Evolutionary conservation across 35 echinoderm and acorn worm species (phyloP).

Genomic region (Antedon bifida): DNA sequence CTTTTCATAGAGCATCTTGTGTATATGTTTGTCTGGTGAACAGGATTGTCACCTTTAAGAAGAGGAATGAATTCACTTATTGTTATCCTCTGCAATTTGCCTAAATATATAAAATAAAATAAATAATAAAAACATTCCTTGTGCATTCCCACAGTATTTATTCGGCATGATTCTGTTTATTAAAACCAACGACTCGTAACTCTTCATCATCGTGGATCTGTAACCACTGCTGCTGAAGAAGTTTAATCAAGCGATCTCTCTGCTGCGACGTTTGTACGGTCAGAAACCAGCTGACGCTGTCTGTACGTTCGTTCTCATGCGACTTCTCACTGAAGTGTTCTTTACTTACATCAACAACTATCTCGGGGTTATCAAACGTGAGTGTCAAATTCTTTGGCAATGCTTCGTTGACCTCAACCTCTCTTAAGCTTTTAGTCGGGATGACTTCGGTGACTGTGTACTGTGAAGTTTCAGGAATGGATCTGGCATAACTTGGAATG

Average conservation of each 20-base stretch:
- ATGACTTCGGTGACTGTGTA: slow-evolving; percentile 43
- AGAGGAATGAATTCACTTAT: too few species aligned
- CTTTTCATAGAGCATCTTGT: too few species aligned
- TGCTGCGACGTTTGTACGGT: slow-evolving; percentile 68
- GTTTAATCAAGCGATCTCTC: slow-evolving; percentile 72
- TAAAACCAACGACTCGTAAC: not conserved
- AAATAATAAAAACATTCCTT: too few species aligned
- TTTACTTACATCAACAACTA: slow-evolving; percentile 75
- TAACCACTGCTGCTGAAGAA: slow-evolving; percentile 65
- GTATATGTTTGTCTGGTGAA: too few species aligned
- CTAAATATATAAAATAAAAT: too few species aligned
- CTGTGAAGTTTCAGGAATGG: slow-evolving; percentile 61
- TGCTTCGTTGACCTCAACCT: slow-evolving; percentile 68
- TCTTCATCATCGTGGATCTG: slow-evolving; percentile 33
- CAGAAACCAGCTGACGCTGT: slow-evolving; percentile 51
- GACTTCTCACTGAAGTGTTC: slow-evolving; percentile 57
- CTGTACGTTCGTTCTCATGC: slow-evolving; percentile 18
- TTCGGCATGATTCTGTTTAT: not conserved
- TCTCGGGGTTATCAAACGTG: slow-evolving; percentile 73
- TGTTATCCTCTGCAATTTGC: too few species aligned
- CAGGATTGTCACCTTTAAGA: too few species aligned
- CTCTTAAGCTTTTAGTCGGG: slow-evolving; percentile 33
- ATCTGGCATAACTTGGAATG: slow-evolving; percentile 59
- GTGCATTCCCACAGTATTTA: not conserved
- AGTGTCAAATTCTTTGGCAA: slow-evolving; percentile 58